A percentile compares a stretch with the other conserved stretches of the same genome.
phyloP scores from a whole-genome alignment of 2,888 invertebrate species.

The Xanthostigma xanthostigma region DNA sequence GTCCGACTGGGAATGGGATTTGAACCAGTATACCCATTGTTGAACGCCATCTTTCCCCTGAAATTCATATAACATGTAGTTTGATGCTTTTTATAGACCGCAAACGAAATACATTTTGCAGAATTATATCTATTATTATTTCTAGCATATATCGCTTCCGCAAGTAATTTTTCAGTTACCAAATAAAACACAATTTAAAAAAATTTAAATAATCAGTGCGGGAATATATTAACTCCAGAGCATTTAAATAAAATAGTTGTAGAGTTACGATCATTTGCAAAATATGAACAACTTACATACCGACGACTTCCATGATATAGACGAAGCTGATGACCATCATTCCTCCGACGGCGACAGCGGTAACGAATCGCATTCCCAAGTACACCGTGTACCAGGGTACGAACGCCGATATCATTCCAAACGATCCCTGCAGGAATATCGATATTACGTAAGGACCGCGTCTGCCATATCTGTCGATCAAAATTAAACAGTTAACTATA shows the following conservation, averaged over 20 bases:
- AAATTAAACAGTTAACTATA: neutral
- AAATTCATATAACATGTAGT: neutral
- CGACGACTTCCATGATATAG: conserved; percentile 42
- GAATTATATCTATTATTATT: too few species aligned
- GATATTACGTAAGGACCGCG: conserved; percentile 50
- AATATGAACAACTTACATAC: conserved; percentile 14
- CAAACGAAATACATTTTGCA: too few species aligned
- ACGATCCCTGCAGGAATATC: conserved; percentile 47
- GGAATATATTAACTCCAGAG: too few species aligned
- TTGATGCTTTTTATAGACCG: too few species aligned
- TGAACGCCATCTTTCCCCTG: conserved; percentile 3
- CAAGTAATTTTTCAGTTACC: too few species aligned
- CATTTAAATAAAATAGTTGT: too few species aligned
- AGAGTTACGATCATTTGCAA: too few species aligned
- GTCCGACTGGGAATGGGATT: conserved; percentile 1
- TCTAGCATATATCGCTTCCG: too few species aligned
- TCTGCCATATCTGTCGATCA: conserved; percentile 45
- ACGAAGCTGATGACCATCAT: conserved; percentile 58
- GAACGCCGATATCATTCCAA: conserved; percentile 48
- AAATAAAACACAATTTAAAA: too few species aligned
- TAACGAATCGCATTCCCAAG: conserved; percentile 44
- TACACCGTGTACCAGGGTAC: conserved; percentile 43
- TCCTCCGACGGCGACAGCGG: conserved; percentile 60
- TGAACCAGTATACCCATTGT: neutral
- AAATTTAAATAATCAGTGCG: too few species aligned